Percentiles rank a stretch among this genome's conserved stretches.
These are phyloP conservation scores for Lucilia sericata DNA, from an alignment of 1,140 invertebrate genomes.

Conservation along the genomic window DNA sequence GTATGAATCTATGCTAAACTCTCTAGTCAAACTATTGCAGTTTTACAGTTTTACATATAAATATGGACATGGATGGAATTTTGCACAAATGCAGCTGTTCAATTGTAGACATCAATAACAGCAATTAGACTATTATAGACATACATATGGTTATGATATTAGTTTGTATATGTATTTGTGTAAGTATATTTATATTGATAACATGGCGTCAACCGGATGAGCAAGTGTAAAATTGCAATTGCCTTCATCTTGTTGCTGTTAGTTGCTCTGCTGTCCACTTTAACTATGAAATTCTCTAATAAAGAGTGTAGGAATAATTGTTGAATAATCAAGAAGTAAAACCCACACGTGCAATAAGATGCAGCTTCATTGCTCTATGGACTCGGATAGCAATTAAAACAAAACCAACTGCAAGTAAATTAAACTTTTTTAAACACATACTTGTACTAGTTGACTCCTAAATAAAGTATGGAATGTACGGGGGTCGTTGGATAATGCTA, in stretches of 20 bases:
- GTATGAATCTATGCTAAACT: not conserved
- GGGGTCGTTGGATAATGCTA: not conserved
- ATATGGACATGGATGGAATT: not conserved
- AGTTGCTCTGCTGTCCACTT: not conserved
- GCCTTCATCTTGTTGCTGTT: constrained; percentile 10
- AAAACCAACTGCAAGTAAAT: constrained; percentile 30
- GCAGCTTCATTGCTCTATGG: not conserved
- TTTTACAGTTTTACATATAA: not conserved
- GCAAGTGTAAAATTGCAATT: constrained; percentile 38
- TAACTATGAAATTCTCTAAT: constrained; percentile 4
- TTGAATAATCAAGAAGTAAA: not conserved
- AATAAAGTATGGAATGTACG: not conserved
- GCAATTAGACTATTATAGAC: not conserved
- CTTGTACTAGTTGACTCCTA: not conserved
- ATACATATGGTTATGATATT: not conserved
- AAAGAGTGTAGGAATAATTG: not conserved
- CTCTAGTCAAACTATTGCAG: not conserved
- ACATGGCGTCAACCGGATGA: constrained; percentile 41
- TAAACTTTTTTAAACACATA: not conserved
- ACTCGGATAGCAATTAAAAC: constrained; percentile 37
- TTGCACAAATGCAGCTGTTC: constrained; percentile 41
- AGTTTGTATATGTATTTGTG: not conserved
- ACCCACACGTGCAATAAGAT: constrained; percentile 37
- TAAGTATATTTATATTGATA: constrained; percentile 17
- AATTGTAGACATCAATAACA: constrained; percentile 26